Percentiles rank a stretch among this genome's conserved stretches.
Evolutionary conservation across 2,797 vertebrate genomes (phyloP).

Genomic region (Thaleichthys pacificus): DNA sequence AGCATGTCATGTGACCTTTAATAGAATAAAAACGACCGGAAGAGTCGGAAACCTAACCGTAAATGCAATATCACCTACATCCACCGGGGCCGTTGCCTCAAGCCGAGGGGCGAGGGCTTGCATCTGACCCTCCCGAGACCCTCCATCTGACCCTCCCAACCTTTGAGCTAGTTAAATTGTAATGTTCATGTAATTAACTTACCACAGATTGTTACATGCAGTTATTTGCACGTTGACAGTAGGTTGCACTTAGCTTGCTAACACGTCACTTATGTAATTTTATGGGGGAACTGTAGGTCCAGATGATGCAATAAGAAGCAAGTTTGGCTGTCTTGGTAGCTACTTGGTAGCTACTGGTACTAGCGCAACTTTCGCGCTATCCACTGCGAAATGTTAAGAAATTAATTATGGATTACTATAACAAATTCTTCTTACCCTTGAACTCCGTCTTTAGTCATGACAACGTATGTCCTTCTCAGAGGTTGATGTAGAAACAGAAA

Average conservation of each 20-base stretch:
- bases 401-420: not conserved
- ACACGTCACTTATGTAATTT: not conserved
- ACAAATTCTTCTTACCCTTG: slow-evolving; percentile 68
- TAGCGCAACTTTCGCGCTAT: not conserved
- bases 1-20: too few species aligned
- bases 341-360: not conserved
- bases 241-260: not conserved
- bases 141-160: too few species aligned
- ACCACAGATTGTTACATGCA: too few species aligned
- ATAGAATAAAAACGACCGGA: too few species aligned
- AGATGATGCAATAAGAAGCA: slow-evolving; percentile 73
- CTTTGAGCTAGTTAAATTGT: too few species aligned
- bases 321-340: slow-evolving; percentile 26
- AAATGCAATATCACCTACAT: too few species aligned
- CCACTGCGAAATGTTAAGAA: not conserved
- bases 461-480: slow-evolving; percentile 27
- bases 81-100: too few species aligned
- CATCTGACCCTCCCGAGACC: too few species aligned
- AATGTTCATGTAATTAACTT: too few species aligned
- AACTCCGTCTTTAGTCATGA: slow-evolving; percentile 75
- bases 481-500: slow-evolving; percentile 13
- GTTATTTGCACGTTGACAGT: not conserved
- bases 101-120: too few species aligned
- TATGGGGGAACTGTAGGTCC: not conserved
- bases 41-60: too few species aligned